Conservation (phyloP, 2,797 vertebrate genomes). For the Danio jaintianensis region DNA sequence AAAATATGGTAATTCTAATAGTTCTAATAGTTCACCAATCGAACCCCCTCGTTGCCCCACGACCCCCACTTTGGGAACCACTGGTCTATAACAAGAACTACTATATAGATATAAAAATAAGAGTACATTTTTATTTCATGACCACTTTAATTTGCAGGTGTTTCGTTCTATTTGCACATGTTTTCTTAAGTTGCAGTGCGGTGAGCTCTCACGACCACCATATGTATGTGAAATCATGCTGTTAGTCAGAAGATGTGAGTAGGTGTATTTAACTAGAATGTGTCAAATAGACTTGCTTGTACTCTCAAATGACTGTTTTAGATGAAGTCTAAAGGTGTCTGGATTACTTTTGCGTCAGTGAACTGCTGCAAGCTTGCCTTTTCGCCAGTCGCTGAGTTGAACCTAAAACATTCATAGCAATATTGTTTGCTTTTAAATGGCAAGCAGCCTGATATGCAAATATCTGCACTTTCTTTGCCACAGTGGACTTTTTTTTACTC, state of each 20-base stretch:
- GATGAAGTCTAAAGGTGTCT: not conserved
- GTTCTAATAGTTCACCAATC: too few relatives aligned
- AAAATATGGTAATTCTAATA: too few relatives aligned
- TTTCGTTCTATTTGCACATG: too few relatives aligned
- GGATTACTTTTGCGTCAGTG: not conserved
- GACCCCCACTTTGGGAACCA: too few relatives aligned
- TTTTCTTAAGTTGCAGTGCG: too few relatives aligned
- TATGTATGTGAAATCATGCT: not conserved
- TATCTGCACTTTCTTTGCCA: not conserved
- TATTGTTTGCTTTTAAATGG: conserved; percentile 43
- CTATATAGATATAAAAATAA: too few relatives aligned
- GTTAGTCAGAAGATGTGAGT: not conserved
- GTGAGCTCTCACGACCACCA: too few relatives aligned
- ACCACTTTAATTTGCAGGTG: too few relatives aligned
- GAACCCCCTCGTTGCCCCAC: too few relatives aligned
- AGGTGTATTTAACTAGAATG: not conserved
- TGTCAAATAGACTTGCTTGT: not conserved
- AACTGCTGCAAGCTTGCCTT: conserved; percentile 48
- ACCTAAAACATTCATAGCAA: conserved; percentile 35
- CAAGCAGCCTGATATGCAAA: conserved; percentile 43
- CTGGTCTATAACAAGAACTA: too few relatives aligned
- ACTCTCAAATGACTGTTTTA: conserved; percentile 4
- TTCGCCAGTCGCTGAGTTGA: conserved; percentile 37
- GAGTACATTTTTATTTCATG: too few relatives aligned
- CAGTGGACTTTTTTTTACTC: conserved; percentile 3